Conservation (phyloP, 2,113 vertebrate species). For the Microcebus ravelobensis region DNA sequence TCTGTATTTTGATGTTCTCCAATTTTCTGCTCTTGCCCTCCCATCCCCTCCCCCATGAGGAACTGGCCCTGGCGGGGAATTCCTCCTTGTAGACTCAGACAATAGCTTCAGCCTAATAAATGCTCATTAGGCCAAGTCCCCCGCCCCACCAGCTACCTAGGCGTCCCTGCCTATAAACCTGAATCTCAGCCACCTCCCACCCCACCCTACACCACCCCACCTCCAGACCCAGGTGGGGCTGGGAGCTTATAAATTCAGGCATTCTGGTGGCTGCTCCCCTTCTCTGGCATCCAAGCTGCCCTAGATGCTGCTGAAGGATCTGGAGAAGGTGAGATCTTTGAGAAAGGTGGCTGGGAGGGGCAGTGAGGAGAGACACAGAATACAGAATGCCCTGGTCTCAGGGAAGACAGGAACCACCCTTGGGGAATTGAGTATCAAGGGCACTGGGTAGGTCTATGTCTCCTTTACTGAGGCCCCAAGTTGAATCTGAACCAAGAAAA, state of each 20-base stretch:
- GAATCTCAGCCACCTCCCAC: neutral
- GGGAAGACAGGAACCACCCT: neutral
- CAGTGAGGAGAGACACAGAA: neutral
- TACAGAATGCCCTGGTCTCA: too few relatives aligned
- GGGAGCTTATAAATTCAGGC: constrained; percentile 67
- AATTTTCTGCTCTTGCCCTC: neutral
- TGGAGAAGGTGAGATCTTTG: constrained; percentile 54
- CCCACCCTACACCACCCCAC: neutral
- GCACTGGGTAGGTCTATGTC: neutral
- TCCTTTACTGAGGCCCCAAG: neutral
- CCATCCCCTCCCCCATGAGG: neutral
- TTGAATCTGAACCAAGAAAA: constrained; percentile 44
- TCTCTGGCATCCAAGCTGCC: constrained; percentile 12
- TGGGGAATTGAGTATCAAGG: neutral
- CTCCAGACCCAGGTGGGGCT: neutral
- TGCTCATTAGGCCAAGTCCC: constrained; percentile 55
- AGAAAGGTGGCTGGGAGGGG: neutral
- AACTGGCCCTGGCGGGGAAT: neutral
- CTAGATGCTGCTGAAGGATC: constrained; percentile 30
- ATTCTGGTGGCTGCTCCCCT: neutral
- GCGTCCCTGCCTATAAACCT: constrained; percentile 65
- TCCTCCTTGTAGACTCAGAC: constrained; percentile 40
- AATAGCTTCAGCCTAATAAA: constrained; percentile 66
- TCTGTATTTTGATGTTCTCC: neutral
- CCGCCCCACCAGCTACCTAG: constrained; percentile 1